Percentiles rank a stretch among this genome's conserved stretches.
These are phyloP conservation scores for Augochlora pura DNA, from an alignment of 1,140 invertebrate genomes.

Conservation along the genomic window DNA sequence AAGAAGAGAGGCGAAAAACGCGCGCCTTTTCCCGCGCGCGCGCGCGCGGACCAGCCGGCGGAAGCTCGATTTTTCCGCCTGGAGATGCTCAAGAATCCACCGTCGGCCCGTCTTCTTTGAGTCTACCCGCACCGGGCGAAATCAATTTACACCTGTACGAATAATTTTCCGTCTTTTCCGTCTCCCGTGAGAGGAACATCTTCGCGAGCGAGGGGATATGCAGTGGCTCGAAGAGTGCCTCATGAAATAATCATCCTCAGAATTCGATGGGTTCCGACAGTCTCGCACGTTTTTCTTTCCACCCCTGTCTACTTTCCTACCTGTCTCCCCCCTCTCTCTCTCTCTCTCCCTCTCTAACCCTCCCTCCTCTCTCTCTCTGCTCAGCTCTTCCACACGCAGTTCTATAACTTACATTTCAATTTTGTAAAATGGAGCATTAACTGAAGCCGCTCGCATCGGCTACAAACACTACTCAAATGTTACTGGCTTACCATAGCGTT, in stretches of 20 bases:
- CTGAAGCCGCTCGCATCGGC: too few species aligned
- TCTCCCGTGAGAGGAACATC: background rate
- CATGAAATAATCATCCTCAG: background rate
- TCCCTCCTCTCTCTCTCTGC: too few species aligned
- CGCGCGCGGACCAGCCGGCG: background rate
- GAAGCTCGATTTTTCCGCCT: background rate
- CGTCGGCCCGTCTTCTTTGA: background rate
- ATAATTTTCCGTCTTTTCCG: slow-evolving; percentile 8
- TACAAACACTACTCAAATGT: too few species aligned
- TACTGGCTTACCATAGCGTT: too few species aligned
- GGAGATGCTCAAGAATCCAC: background rate
- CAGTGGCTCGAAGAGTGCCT: background rate
- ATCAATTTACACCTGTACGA: slow-evolving; percentile 5
- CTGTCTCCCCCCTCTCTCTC: too few species aligned
- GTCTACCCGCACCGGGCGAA: background rate
- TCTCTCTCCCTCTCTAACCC: too few species aligned
- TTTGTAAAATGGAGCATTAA: background rate
- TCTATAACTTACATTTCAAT: background rate
- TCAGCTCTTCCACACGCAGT: too few species aligned
- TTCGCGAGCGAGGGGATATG: background rate
- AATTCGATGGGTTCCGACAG: background rate
- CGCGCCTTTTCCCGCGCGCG: background rate
- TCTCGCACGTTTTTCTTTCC: background rate
- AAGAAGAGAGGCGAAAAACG: slow-evolving; percentile 5
- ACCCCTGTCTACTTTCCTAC: background rate